A percentile compares a stretch with the other conserved stretches of the same genome.
These are phyloP conservation scores for Scaptomyza pallida DNA, from an alignment of 1,140 invertebrate genomes.

Conservation along the genomic window DNA sequence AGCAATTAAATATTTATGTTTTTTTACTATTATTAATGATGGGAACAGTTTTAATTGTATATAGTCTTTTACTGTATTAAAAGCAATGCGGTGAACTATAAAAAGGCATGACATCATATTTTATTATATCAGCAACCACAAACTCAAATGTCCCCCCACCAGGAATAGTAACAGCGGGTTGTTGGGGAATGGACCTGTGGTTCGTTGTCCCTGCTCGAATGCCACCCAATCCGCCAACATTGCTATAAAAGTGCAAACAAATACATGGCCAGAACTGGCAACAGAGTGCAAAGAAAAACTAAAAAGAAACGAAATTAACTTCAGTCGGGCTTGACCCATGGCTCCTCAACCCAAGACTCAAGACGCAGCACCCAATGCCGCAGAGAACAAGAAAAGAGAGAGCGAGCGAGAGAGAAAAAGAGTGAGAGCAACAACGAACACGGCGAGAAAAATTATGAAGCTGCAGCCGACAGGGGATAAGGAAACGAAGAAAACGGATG, in stretches of 20 bases:
- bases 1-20: no score
- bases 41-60: no score
- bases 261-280: slow-evolving; percentile 50
- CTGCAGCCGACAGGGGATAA: slow-evolving; percentile 41
- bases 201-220: slow-evolving; percentile 11
- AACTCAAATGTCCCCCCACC: slow-evolving; percentile 18
- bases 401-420: slow-evolving; percentile 32
- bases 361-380: slow-evolving; percentile 32
- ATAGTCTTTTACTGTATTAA: not conserved
- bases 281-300: slow-evolving; percentile 9
- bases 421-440: slow-evolving; percentile 29
- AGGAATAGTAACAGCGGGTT: slow-evolving; percentile 10
- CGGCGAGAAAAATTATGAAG: slow-evolving; percentile 73
- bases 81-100: slow-evolving; percentile 8
- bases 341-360: slow-evolving; percentile 27
- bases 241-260: slow-evolving; percentile 80
- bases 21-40: no score
- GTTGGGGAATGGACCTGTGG: not conserved
- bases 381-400: slow-evolving; percentile 28
- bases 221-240: slow-evolving; percentile 56
- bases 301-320: slow-evolving; percentile 39
- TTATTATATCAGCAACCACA: slow-evolving; percentile 46
- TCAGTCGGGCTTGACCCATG: slow-evolving; percentile 50
- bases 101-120: slow-evolving; percentile 72
- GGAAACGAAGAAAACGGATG: slow-evolving; percentile 28